Evolutionary conservation across 2,888 invertebrate genomes (phyloP).

Genomic region (Drosophila percnosoma): DNA sequence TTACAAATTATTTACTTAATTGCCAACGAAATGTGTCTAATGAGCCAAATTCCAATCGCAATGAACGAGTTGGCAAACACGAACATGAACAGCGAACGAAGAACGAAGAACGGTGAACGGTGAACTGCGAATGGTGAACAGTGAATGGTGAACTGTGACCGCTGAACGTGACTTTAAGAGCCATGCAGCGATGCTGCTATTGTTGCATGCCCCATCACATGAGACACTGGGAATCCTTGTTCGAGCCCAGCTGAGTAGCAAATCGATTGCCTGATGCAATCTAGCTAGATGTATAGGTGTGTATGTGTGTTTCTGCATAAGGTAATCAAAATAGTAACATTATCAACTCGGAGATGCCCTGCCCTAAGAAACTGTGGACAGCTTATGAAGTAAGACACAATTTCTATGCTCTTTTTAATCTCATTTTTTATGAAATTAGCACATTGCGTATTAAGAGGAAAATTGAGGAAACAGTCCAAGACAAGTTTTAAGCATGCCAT

Average conservation of each 20-base stretch:
- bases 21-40: conserved; percentile 81
- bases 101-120: not conserved
- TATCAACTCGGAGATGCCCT: not conserved
- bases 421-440: not conserved
- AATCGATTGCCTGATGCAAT: not conserved
- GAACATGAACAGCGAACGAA: not conserved
- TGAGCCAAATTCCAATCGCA: conserved; percentile 77
- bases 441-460: not conserved
- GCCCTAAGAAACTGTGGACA: not conserved
- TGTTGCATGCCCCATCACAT: conserved; percentile 5
- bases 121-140: conserved; percentile 12
- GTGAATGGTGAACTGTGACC: conserved; percentile 11
- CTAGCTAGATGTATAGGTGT: not conserved
- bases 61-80: conserved; percentile 59
- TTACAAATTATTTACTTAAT: conserved; percentile 82
- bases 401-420: not conserved
- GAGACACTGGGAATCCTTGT: not conserved
- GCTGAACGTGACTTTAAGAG: conserved; percentile 49
- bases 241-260: not conserved
- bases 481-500: not conserved
- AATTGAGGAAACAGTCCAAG: not conserved
- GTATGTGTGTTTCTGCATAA: not conserved
- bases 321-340: not conserved
- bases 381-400: not conserved
- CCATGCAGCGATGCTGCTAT: conserved; percentile 11